Conservation (phyloP, 37 sponge, comb jelly and placozoan genomes). For the Petrosia ficiformis region DNA sequence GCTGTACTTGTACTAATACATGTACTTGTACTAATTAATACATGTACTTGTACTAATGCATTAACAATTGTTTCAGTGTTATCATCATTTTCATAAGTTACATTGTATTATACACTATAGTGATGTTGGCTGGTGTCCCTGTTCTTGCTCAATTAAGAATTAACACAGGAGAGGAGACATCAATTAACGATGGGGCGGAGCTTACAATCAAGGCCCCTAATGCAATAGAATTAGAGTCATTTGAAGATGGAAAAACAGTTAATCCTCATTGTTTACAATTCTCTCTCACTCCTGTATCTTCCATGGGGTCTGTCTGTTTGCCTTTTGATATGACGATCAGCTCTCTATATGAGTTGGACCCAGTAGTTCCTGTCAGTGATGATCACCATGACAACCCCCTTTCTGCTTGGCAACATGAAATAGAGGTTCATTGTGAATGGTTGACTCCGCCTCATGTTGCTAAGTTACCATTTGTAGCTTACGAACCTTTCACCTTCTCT, state of each 20-base stretch:
- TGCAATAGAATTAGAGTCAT: background rate
- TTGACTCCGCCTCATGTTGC: slow-evolving; percentile 35
- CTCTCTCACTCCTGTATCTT: background rate
- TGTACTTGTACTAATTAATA: too few relatives aligned
- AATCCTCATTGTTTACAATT: background rate
- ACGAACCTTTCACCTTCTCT: slow-evolving; percentile 23
- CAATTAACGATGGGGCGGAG: background rate
- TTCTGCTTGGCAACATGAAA: background rate
- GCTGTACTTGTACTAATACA: too few relatives aligned
- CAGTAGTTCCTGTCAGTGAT: too few relatives aligned
- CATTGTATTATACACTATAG: too few relatives aligned
- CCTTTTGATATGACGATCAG: slow-evolving; percentile 17
- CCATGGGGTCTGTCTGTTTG: background rate
- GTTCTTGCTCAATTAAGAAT: background rate
- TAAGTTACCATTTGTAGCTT: slow-evolving; percentile 12
- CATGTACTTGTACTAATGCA: too few relatives aligned
- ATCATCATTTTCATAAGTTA: too few relatives aligned
- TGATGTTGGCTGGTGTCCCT: background rate
- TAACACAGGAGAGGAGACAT: background rate
- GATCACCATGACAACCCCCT: background rate
- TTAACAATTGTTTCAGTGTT: too few relatives aligned
- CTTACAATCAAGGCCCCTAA: background rate
- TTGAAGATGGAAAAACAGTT: background rate
- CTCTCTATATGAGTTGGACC: background rate
- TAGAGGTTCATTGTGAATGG: slow-evolving; percentile 31